Conservation (phyloP, 2,888 invertebrate species). For the Elmis aenea region DNA sequence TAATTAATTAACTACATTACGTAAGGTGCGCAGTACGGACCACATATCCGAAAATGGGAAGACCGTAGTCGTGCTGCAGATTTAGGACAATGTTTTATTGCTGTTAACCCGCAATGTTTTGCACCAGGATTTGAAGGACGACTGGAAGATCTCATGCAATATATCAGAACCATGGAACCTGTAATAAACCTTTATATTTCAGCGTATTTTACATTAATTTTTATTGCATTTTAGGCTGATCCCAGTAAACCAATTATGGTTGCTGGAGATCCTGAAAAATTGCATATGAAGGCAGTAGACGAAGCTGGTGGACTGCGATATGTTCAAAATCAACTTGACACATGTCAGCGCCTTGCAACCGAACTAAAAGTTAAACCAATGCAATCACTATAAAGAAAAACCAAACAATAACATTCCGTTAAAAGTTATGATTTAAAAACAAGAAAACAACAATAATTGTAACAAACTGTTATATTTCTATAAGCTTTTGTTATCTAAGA, state of each 20-base stretch:
- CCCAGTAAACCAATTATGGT: slow-evolving; percentile 65
- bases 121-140: slow-evolving; percentile 74
- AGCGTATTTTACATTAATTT: background rate
- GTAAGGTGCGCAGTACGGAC: slow-evolving; percentile 55
- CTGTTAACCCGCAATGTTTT: slow-evolving; percentile 77
- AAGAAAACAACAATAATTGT: too few species aligned
- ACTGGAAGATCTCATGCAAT: slow-evolving; percentile 63
- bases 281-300: slow-evolving; percentile 63
- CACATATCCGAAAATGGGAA: slow-evolving; percentile 73
- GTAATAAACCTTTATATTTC: slow-evolving; percentile 42
- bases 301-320: slow-evolving; percentile 70
- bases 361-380: slow-evolving; percentile 52
- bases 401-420: too few species aligned
- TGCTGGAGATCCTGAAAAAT: slow-evolving; percentile 80
- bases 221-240: slow-evolving; percentile 36
- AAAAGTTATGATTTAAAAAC: too few species aligned
- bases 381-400: too few species aligned
- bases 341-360: slow-evolving; percentile 57
- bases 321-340: slow-evolving; percentile 69
- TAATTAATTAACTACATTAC: too few species aligned
- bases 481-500: too few species aligned
- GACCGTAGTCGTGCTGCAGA: slow-evolving; percentile 58
- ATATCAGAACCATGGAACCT: slow-evolving; percentile 62
- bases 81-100: slow-evolving; percentile 86
- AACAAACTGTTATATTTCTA: too few species aligned